Evolutionary conservation across 2,113 vertebrate genomes (phyloP), one percentile per base, ranked within the genome.

Genomic region (Myrmecobius fasciatus): DNA sequence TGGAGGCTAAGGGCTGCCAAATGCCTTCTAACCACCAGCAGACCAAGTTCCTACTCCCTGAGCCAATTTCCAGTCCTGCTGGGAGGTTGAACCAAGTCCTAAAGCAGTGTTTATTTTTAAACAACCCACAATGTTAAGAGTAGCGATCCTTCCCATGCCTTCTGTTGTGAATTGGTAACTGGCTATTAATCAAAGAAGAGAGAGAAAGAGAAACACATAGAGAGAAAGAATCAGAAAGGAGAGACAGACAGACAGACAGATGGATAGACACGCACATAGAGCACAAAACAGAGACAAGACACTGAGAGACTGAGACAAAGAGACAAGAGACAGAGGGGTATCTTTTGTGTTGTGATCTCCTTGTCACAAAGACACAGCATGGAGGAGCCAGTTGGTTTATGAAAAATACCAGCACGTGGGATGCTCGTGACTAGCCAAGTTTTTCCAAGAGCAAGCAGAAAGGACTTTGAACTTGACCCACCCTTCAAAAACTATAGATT

Each of bases 381-480:
- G 52, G 92, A 25, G 12, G 49, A 53, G 49, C n/a, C 8, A 51
- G n/a, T 25, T 88, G 67, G 67, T n/a, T 67, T 52, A 25, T 43
- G 36, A 36, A 53, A 49, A 88, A 51, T 83, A 52, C 60, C 31
- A 92, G 48, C 60, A 92, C 11, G 12, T 49, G 49, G 47, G 91
- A 49, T 52, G 25, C 49, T 75, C 10, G 10, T 90, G 46, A 48
- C 47, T 10, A 51, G 46, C 28, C 47, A 49, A 31, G 22, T 52
- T 52, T 97, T 60, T 92, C 60, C 22, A 90, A 97, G 51, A 95
- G 53, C 97, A 97, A 98, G 97, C 94, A 98, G 92, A 94, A 96
- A 96, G 94, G 95, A 90, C 96, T 98, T 94, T 92, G 94, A 93
- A 93, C 0, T 91, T 93, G 36, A 53, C 92, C 53, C 95, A 94